Base-by-base conservation (phyloP, 2,797 vertebrate genomes). In the Sitta carolinensis region DNA sequence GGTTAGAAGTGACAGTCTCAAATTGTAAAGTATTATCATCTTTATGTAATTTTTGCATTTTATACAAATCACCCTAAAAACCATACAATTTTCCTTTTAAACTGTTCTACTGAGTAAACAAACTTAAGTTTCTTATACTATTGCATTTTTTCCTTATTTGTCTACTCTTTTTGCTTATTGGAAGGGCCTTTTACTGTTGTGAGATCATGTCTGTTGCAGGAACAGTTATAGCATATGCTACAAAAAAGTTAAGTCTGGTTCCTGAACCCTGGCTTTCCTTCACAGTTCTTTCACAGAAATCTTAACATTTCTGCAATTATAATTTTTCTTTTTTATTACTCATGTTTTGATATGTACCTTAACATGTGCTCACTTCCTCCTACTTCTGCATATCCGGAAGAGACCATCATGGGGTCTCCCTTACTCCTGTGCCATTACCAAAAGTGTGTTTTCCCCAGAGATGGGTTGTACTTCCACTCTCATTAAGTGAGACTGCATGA, bases 361-460 rank as follows among this genome's bases (percentile, higher is more conserved):
- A 34, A 27, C 0, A 0, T 32, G 30, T 38, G 9, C 6, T 82
- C 11, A 27, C 10, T 42, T 54, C 9, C 10, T 45, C 12, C 50
- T 84, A 38, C 38, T 59, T 67, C 62, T 75, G 9, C 47, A 38
- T 30, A 68, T 18, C 23, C n/a, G 54, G 45, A 63, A 42, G 29
- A 68, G 29, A 58, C 5, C 3, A 26, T 64, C 10, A 15, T 13
- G 11, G 4, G 2, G 1, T 45, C 10, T 75, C 47, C 3, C 3
- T 34, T 22, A 16, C 3, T 9, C 11, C 34, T 10, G 4, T 11
- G 36, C 8, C 36, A 29, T 34, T 63, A 42, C 5, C 12, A 19
- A 74, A 54, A 63, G 30, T 11, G 5, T 59, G 16, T 63, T 88
- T 88, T 68, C 58, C 23, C 5, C 29, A 50, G 38, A 42, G 30